Base-by-base conservation (phyloP, 2,888 invertebrate genomes). In the Trachelus iudaicus region DNA sequence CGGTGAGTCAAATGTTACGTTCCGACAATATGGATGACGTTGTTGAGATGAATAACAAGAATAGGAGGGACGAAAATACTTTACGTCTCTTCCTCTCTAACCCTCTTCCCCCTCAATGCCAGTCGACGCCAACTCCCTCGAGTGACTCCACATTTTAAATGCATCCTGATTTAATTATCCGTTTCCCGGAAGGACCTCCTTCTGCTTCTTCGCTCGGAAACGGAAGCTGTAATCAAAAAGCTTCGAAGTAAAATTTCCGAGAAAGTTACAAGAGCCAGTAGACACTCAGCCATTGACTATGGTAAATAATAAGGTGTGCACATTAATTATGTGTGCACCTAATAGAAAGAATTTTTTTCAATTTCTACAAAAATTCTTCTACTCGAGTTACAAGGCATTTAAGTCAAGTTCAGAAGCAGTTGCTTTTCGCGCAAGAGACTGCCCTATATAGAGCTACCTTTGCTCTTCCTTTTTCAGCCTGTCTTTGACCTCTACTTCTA, bases 1-100 rank as follows among this genome's bases (percentile, higher is more conserved):
- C 94, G 96, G 96, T 96, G 86, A 92, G 93, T 87, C 23, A 56
- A 56, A 23, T 23, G 23, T 56, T 23, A 56, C 23, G 23, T 56
- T 9, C 56, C 9, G 56, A 23, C 23, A 56, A 56, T 23, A 23
- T 23, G 2, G 56, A 56, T 56, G 56, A 56, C 23, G 56, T 23
- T 56, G 9, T 56, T 56, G 23, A 23, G 9, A 56, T 56, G 56
- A 56, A 23, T 56, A 56, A 56, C 56, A 56, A 56, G 9, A 56
- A 56, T 23, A 23, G 23, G 9, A 56, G 6, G 23, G 23, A 56
- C 56, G 56, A 23, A 56, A 56, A 56, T 56, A 56, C 56, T 56
- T 56, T 9, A 23, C 23, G 23, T 56, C 56, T 23, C 56, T 56
- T 40, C 40, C 40, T 40, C 40, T 15, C 40, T 40, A 40, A 23